A percentile compares a stretch with the other conserved stretches of the same genome.
phyloP scores from a whole-genome alignment of 92 coral and sea anemone genomes.

The Umimayanthus chanpuru region DNA sequence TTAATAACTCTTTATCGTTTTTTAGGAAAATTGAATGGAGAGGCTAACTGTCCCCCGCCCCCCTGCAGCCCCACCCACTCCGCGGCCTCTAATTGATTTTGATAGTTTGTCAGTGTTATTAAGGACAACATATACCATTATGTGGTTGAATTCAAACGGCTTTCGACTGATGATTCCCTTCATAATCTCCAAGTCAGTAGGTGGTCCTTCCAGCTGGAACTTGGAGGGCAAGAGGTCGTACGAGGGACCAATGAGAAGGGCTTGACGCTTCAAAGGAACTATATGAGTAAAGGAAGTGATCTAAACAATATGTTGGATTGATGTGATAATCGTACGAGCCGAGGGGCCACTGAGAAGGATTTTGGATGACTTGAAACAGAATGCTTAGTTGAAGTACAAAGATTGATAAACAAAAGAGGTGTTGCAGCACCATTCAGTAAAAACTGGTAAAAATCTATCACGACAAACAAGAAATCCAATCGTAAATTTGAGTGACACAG shows the following conservation, averaged over 20 bases:
- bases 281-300: background rate
- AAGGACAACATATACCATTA: background rate
- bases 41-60: too few species aligned
- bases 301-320: background rate
- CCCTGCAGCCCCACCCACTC: too few species aligned
- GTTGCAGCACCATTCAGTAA: too few species aligned
- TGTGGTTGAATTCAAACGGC: background rate
- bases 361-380: too few species aligned
- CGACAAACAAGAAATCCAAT: too few species aligned
- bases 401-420: too few species aligned
- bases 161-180: slow-evolving; percentile 10
- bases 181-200: slow-evolving; percentile 14
- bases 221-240: background rate
- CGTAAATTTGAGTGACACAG: too few species aligned
- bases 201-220: background rate
- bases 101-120: background rate
- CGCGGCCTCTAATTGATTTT: too few species aligned
- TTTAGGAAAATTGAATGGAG: too few species aligned
- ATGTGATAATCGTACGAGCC: background rate
- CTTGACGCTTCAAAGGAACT: slow-evolving; percentile 23
- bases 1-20: too few species aligned
- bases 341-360: slow-evolving; percentile 33
- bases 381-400: too few species aligned
- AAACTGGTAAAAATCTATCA: too few species aligned
- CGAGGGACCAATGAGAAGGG: slow-evolving; percentile 40